phyloP scores from a whole-genome alignment of 2,797 vertebrate genomes.

The Bufotes viridis region DNA sequence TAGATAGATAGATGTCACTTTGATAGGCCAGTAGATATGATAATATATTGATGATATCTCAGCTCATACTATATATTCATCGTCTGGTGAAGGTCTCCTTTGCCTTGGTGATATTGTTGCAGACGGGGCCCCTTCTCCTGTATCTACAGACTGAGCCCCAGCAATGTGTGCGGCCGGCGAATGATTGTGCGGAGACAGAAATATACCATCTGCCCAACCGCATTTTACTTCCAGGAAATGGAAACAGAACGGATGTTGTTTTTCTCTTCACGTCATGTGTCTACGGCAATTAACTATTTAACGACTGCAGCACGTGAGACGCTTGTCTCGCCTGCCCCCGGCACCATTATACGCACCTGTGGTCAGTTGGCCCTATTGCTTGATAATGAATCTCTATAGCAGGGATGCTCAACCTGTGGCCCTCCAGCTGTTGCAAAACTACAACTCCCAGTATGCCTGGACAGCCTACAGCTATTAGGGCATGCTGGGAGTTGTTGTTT shows the following conservation, averaged over 20 bases:
- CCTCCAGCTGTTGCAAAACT: too few species aligned
- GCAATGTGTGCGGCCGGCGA: slow-evolving; percentile 65
- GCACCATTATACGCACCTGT: not conserved
- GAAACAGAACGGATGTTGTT: slow-evolving; percentile 81
- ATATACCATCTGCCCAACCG: slow-evolving; percentile 77
- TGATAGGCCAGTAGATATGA: too few species aligned
- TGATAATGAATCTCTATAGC: too few species aligned
- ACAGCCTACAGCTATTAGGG: too few species aligned
- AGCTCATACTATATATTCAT: too few species aligned
- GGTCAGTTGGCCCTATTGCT: too few species aligned
- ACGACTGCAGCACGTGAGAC: not conserved
- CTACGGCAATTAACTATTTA: slow-evolving; percentile 69
- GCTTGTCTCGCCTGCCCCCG: not conserved
- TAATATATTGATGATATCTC: too few species aligned
- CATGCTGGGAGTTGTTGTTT: too few species aligned
- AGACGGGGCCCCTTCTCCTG: not conserved
- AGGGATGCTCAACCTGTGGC: too few species aligned
- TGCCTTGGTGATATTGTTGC: not conserved
- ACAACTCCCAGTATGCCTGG: too few species aligned
- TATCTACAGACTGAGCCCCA: not conserved
- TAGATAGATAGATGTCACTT: too few species aligned
- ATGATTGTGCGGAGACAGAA: slow-evolving; percentile 74
- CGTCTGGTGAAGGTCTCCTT: not conserved
- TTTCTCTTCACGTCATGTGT: slow-evolving; percentile 68
- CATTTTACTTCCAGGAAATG: slow-evolving; percentile 80